Evolutionary conservation across 2,797 vertebrate genomes (phyloP), one percentile per base, ranked within the genome.

Genomic region (Darevskia nairensis): DNA sequence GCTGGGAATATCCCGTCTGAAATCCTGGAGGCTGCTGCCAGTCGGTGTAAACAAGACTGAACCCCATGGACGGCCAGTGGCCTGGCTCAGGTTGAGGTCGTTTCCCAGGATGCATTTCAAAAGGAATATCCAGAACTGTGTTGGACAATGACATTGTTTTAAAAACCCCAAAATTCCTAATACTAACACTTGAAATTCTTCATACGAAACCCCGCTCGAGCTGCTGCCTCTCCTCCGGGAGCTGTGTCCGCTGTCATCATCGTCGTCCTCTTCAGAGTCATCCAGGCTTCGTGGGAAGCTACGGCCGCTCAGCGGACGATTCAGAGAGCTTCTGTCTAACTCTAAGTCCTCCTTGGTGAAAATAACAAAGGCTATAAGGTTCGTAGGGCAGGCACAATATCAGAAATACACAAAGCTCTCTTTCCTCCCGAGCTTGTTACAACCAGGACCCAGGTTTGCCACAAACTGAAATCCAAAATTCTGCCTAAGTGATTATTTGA

Each of bases 211-310:
- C 0, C 99, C 98, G 39, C 98, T 99, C 8, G 98, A 99, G 95
- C 98, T 98, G 97, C 99, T 99, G 84, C 98, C 99, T 32, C 99
- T 98, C 69, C 98, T 98, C 35, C 98, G 98, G 72, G 99, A 99
- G 91, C 98, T 99, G 88, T 99, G 99, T 4, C 99, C 99, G 0
- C 99, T 99, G 94, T 99, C 99, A 81, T 99, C 99, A 3, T 99
- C 99, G 0, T 99, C 99, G 0, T 99, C 99, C 87, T 99, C 99
- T 95, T 99, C 99, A 0, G 99, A 99, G 96, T 99, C 99, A 0
- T 99, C 99, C 94, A 99, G 96, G 88, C 98, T 98, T 11, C 99
- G 97, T 6, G 98, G 98, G 87, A 99, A 99, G 96, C 98, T 99
- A 89, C 98, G 98, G 88, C 98, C 98, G 92, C 98, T 99, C 95